Evolutionary conservation across 2,113 vertebrate species (phyloP).

Genomic region (Austrofundulus limnaeus): DNA sequence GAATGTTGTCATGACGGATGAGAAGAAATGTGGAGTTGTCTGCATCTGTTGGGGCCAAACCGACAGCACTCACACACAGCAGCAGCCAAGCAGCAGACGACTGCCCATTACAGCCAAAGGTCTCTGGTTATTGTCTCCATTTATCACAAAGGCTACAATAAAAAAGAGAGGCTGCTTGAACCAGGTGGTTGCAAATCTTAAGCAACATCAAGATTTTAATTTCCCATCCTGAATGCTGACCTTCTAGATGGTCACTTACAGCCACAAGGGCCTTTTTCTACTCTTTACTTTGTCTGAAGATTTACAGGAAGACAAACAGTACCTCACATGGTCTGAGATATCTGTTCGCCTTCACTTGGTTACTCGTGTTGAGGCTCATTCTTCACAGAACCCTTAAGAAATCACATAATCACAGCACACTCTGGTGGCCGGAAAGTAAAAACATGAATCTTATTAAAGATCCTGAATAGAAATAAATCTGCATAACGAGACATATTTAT

Average conservation of each 20-base stretch:
- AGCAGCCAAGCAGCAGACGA: slow-evolving; percentile 21
- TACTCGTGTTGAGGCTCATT: slow-evolving; percentile 17
- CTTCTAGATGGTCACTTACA: slow-evolving; percentile 6
- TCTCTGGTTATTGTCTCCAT: slow-evolving; percentile 52
- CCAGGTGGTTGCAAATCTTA: slow-evolving; percentile 20
- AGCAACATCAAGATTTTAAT: slow-evolving; percentile 5
- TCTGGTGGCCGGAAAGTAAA: slow-evolving; percentile 57
- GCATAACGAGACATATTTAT: too few species aligned
- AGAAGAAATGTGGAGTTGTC: slow-evolving; percentile 21
- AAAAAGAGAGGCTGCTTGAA: slow-evolving; percentile 10
- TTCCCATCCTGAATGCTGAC: slow-evolving; percentile 3
- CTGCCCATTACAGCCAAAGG: slow-evolving; percentile 40
- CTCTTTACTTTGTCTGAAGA: slow-evolving; percentile 1
- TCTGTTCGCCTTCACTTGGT: slow-evolving; percentile 20
- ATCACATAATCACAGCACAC: slow-evolving; percentile 53
- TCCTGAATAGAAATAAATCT: neutral
- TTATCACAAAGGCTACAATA: slow-evolving; percentile 49
- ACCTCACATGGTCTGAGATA: neutral
- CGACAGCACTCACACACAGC: slow-evolving; percentile 23
- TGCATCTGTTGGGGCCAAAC: slow-evolving; percentile 55
- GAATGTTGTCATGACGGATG: slow-evolving; percentile 49
- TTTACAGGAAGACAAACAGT: slow-evolving; percentile 1
- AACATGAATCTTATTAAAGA: neutral
- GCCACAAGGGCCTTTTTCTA: slow-evolving; percentile 5
- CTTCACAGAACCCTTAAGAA: slow-evolving; percentile 27